These are phyloP conservation scores for Anser cygnoides DNA, from an alignment of 2,113 vertebrate genomes.

Conservation along the genomic window DNA sequence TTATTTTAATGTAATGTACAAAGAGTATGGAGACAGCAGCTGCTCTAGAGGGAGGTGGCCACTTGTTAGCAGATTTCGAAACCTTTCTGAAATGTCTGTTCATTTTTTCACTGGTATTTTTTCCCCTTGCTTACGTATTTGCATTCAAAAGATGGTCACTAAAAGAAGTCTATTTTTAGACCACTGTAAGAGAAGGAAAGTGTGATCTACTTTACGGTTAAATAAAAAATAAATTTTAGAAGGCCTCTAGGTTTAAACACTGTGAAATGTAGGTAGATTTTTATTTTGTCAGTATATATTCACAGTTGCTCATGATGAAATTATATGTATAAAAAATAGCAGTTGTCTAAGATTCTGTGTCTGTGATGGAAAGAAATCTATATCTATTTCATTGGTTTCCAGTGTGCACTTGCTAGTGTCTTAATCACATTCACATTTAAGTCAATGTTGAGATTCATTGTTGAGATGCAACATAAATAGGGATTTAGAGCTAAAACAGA, in stretches of 20 bases:
- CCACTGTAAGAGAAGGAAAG: neutral
- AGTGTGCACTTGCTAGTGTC: neutral
- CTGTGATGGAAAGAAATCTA: neutral
- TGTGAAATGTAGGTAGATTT: neutral
- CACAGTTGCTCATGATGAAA: neutral
- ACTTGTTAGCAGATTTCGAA: conserved; percentile 15
- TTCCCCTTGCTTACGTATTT: conserved; percentile 35
- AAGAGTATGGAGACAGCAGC: conserved; percentile 78
- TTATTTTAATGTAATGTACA: conserved; percentile 55
- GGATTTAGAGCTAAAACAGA: neutral
- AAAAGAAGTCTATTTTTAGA: conserved; percentile 28
- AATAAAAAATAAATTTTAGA: neutral
- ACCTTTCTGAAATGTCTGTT: conserved; percentile 31
- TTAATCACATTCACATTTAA: neutral
- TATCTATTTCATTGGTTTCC: neutral
- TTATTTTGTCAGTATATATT: neutral
- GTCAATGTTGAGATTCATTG: neutral
- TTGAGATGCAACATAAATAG: neutral
- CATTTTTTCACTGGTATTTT: conserved; percentile 1
- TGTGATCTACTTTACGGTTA: neutral
- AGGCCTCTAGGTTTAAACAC: neutral
- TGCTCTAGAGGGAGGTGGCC: conserved; percentile 71
- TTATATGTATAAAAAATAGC: neutral
- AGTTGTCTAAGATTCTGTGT: neutral
- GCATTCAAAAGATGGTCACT: conserved; percentile 22